A percentile compares a stretch with the other conserved stretches of the same genome.
Evolutionary conservation across 2,113 vertebrate species (phyloP).

Genomic region (Oryzias woworae): DNA sequence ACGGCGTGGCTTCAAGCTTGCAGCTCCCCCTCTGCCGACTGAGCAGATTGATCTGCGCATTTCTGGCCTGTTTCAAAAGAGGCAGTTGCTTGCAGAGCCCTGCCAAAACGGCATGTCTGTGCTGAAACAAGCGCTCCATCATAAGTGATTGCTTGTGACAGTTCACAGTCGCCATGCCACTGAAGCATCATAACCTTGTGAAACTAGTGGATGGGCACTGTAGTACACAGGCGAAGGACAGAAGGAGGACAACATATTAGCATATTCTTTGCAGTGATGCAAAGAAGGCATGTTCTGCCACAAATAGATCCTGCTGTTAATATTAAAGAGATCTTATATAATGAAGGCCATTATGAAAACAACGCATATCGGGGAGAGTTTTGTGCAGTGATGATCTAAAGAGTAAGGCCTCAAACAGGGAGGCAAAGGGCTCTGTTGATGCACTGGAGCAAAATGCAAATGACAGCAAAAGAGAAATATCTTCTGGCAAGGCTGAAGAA

Average conservation of each 20-base stretch:
- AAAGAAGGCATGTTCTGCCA: conserved; percentile 42
- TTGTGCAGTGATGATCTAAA: conserved; percentile 17
- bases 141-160: conserved; percentile 74
- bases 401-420: conserved; percentile 21
- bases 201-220: conserved; percentile 68
- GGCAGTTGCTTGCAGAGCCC: conserved; percentile 51
- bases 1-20: conserved; percentile 56
- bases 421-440: conserved; percentile 18
- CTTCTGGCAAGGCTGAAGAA: conserved; percentile 17
- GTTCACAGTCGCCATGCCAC: conserved; percentile 72
- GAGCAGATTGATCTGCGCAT: conserved; percentile 65
- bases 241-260: conserved; percentile 47
- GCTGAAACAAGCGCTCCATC: conserved; percentile 71
- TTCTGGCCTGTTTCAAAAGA: conserved; percentile 61
- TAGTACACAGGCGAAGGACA: conserved; percentile 58
- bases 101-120: conserved; percentile 68
- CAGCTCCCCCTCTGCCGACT: conserved; percentile 51
- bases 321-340: conserved; percentile 53
- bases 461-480: conserved; percentile 42
- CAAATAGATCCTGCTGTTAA: conserved; percentile 44
- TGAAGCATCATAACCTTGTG: conserved; percentile 76
- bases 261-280: conserved; percentile 65
- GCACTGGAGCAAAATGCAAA: conserved; percentile 32
- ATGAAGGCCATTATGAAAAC: conserved; percentile 39
- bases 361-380: conserved; percentile 25